phyloP scores from a whole-genome alignment of 2,113 vertebrate species.

The Vimba vimba region DNA sequence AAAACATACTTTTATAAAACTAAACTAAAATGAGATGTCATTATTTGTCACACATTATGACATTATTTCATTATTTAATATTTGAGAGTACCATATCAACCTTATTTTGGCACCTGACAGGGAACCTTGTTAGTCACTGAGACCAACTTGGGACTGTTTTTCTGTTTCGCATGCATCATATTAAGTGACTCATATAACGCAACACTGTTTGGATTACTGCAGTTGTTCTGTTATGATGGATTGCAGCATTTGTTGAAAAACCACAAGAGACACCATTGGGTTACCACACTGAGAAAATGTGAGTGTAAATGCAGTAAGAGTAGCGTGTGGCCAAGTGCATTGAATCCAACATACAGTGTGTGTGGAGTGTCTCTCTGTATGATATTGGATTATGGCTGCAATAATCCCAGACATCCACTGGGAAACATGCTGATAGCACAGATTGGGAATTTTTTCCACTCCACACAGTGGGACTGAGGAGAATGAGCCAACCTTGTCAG shows the following conservation, averaged over 20 bases:
- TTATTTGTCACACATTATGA: background rate
- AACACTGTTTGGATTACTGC: background rate
- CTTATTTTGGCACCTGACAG: background rate
- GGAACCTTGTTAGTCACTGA: background rate
- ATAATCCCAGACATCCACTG: conserved; percentile 49
- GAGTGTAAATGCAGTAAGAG: conserved; percentile 10
- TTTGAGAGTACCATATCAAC: background rate
- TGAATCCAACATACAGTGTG: conserved; percentile 1
- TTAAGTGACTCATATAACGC: background rate
- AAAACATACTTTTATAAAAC: background rate
- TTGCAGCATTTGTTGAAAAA: background rate
- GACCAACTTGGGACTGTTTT: background rate
- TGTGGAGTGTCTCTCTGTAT: conserved; percentile 23
- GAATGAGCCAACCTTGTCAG: conserved; percentile 18
- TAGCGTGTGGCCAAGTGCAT: background rate
- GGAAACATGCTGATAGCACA: conserved; percentile 43
- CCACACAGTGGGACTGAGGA: background rate
- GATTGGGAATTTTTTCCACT: conserved; percentile 38
- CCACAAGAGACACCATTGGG: background rate
- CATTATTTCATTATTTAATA: background rate
- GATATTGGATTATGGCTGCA: conserved; percentile 23
- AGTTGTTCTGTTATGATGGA: conserved; percentile 2
- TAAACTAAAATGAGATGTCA: background rate
- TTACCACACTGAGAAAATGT: background rate
- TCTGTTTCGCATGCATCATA: background rate